These are phyloP conservation scores for Forficula auricularia DNA, from an alignment of 1,140 invertebrate genomes.

Conservation along the genomic window DNA sequence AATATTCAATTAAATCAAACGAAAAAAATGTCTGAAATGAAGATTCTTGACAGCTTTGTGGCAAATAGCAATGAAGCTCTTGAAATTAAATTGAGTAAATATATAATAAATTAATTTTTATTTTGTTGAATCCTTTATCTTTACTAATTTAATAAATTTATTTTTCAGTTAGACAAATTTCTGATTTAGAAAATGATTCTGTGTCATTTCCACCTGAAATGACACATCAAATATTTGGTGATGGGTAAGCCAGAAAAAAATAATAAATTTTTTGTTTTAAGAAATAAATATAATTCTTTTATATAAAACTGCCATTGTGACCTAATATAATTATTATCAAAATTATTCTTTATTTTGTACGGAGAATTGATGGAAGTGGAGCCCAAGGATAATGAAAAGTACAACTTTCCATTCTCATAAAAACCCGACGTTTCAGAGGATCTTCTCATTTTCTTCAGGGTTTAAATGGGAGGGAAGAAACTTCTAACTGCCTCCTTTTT, in stretches of 20 bases:
- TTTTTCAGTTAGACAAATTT: constrained; percentile 38
- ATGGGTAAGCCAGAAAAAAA: constrained; percentile 34
- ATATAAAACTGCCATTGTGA: constrained; percentile 6
- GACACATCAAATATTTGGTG: constrained; percentile 88
- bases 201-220: constrained; percentile 65
- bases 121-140: not conserved
- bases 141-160: constrained; percentile 6
- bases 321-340: too few relatives aligned
- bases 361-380: too few relatives aligned
- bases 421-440: too few relatives aligned
- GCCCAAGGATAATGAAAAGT: too few relatives aligned
- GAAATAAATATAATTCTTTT: constrained; percentile 10
- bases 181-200: constrained; percentile 56
- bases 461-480: too few relatives aligned
- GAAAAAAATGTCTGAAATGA: too few relatives aligned
- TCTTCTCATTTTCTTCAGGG: too few relatives aligned
- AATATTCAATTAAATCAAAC: too few relatives aligned
- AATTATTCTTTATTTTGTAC: too few relatives aligned
- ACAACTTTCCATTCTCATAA: too few relatives aligned
- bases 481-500: too few relatives aligned
- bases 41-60: constrained; percentile 25
- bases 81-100: constrained; percentile 58
- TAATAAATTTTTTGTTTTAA: constrained; percentile 2
- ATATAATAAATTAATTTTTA: not conserved
- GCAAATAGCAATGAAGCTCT: constrained; percentile 53